Base-by-base conservation (phyloP, 2,797 vertebrate genomes). In the Ispidina lecontei region DNA sequence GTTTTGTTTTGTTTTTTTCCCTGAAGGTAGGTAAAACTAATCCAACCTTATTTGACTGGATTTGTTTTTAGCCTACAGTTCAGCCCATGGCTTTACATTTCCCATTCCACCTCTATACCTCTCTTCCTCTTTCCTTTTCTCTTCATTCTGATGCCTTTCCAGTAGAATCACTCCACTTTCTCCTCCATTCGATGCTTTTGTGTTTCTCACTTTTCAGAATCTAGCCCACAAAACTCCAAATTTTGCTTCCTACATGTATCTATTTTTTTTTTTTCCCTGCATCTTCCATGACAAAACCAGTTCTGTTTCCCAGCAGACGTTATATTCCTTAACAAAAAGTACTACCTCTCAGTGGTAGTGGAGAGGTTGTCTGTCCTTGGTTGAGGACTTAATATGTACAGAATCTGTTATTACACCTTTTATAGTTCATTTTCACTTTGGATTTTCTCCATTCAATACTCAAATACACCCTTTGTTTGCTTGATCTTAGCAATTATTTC, bases 1-100 rank as follows among this genome's bases (percentile, higher is more conserved):
- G 15, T n/a, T 28, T 39, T 39, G 37, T 6, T 39, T 14, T 39
- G 13, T 6, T 39, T 14, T 74, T 76, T 90, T 80, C 71, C 55
- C 77, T 91, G 22, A 78, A 92, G 83, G n/a, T 51, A 84, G 49
- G 35, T 70, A 74, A 89, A 93, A 76, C 22, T 63, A 89, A 91
- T 74, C 33, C 65, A 83, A 28, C 8, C 12, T 65, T 65, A 59
- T 74, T 87, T 88, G 29, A 81, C 64, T 79, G 44, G 4, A 3
- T 86, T 92, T 93, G 71, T 80, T 43, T 75, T 81, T 41, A 41
- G 64, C 49, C 47, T 37, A 21, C 17, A 71, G 11, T 67, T 82
- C 58, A 92, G 41, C 11, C 60, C 7, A 52, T 18, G 35, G 47
- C 19, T 91, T 89, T 92, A 19, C 4, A 2, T 81, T 92, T 90